phyloP scores from a whole-genome alignment of 2,888 invertebrate genomes.

The Epistrophella euchroma region DNA sequence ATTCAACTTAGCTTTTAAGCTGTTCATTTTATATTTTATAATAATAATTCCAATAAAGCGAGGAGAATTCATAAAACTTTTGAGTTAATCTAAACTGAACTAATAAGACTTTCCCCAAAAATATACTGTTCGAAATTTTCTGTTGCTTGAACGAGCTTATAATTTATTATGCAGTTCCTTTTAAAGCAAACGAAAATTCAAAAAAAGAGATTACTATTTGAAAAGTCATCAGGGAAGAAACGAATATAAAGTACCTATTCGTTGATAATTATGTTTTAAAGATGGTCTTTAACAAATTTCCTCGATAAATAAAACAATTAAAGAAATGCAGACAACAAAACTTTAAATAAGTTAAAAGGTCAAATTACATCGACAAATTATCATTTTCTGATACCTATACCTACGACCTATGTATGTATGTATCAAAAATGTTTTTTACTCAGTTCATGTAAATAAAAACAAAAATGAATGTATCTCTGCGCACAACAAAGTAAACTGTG shows the following conservation, averaged over 20 bases:
- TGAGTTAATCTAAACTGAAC: no score
- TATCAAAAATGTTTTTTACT: not conserved
- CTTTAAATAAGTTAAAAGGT: not conserved
- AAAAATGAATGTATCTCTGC: constrained; percentile 4
- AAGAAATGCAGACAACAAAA: not conserved
- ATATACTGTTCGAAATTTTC: no score
- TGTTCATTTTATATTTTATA: no score
- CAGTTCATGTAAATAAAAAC: not conserved
- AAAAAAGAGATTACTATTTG: no score
- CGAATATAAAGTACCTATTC: not conserved
- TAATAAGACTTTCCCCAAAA: no score
- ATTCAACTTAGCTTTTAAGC: no score
- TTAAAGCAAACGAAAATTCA: no score
- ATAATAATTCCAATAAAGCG: no score
- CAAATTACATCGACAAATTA: not conserved
- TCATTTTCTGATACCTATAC: not conserved
- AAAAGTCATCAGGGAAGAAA: not conserved
- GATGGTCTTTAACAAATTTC: not conserved
- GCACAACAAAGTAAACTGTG: not conserved
- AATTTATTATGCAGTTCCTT: no score
- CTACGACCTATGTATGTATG: not conserved
- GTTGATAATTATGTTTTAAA: not conserved
- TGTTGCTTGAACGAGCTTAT: no score
- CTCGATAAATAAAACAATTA: not conserved
- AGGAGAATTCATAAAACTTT: no score